Evolutionary conservation across 2,113 vertebrate genomes (phyloP).

Genomic region (Gymnobelideus leadbeateri): DNA sequence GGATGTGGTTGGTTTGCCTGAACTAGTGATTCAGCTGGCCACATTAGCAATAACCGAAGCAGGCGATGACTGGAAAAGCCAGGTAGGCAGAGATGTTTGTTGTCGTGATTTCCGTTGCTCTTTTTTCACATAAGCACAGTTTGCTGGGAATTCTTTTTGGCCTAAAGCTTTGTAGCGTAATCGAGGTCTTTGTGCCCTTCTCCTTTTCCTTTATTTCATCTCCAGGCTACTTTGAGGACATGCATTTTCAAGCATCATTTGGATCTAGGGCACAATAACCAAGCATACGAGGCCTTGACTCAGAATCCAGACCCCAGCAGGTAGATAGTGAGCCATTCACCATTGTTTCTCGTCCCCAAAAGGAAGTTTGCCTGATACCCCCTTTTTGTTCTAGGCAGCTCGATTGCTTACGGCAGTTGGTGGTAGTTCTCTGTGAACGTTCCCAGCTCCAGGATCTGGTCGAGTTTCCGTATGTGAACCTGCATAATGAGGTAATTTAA

Average conservation of each 20-base stretch:
- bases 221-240: constrained; percentile 95
- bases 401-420: constrained; percentile 96
- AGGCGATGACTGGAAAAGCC: constrained; percentile 88
- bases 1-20: constrained; percentile 92
- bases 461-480: constrained; percentile 94
- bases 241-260: constrained; percentile 97
- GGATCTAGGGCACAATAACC: constrained; percentile 95
- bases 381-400: constrained; percentile 87
- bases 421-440: constrained; percentile 95
- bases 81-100: constrained; percentile 80
- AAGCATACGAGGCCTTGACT: constrained; percentile 94
- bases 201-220: constrained; percentile 3
- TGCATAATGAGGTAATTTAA: constrained; percentile 92
- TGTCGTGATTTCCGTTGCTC: neutral
- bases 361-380: accelerated
- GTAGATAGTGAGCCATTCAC: constrained; percentile 78
- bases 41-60: constrained; percentile 92
- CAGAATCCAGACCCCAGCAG: constrained; percentile 96
- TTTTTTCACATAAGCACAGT: neutral
- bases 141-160: neutral
- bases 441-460: constrained; percentile 95
- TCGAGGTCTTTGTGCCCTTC: neutral
- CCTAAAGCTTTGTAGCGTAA: neutral
- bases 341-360: neutral
- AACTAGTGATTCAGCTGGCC: constrained; percentile 93